Base-by-base conservation (phyloP, 2,888 invertebrate species). In the Ceratothoa steindachneri region DNA sequence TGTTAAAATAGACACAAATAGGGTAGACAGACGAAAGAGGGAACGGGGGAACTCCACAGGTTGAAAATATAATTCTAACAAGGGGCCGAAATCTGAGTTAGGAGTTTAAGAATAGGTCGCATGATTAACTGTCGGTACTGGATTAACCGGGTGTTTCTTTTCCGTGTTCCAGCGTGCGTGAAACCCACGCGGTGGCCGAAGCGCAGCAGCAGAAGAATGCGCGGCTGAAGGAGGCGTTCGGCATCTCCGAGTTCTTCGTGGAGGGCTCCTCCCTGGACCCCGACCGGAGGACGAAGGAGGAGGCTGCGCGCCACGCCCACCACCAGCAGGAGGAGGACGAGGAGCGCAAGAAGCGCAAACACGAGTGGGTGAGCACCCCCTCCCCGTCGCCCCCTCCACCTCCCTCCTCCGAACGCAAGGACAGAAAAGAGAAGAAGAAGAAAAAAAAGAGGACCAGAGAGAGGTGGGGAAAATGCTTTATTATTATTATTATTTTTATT, bases 161-260 rank as follows among this genome's bases (percentile, higher is more conserved):
- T 15, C 41, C 41, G 1, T 52, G 15, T 64, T 85, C 12, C 86
- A 95, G 95, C 86, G 94, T 75, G 52, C 78, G 75, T 78, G 97
- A 96, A 84, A 96, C 95, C 66, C 97, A 98, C 87, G 94, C 96
- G 85, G 90, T 95, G 80, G 97, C 97, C 0, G 95, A 95, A 85
- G 96, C 97, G 28, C 96, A 96, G 84, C 93, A 93, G 83, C 93
- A 94, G 85, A 97, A 97, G 86, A 97, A 97, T 87, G 93, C 93
- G 1, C 90, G 91, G 73, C 87, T 97, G 77, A 90, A 95, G 71
- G 93, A 94, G 84, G 97, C 97, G 3, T 97, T 97, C 85, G 96
- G 97, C 73, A 94, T 98, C 81, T 92, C 93, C 30, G 92, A 94
- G 82, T 91, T 90, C 83, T 97, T 96, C 86, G 93, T 95, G 72